Evolutionary conservation across 2,888 invertebrate species (phyloP).

Genomic region (Lobophora halterata): DNA sequence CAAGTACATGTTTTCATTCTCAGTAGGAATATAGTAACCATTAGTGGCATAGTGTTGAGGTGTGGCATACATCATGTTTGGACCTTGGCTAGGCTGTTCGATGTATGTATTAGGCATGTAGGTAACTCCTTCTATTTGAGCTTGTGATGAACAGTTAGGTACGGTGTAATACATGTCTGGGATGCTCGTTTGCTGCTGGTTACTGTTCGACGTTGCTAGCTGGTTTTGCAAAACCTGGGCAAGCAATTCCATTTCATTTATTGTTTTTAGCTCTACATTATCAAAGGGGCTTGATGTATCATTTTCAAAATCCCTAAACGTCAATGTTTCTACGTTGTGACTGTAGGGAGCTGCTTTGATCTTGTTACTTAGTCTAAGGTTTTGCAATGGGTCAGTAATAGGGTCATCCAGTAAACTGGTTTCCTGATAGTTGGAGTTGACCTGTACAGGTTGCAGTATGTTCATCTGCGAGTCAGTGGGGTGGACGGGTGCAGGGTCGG

Average conservation of each 20-base stretch:
- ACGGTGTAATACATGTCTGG: conserved; percentile 50
- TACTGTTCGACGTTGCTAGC: conserved; percentile 50
- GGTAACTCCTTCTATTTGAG: conserved; percentile 56
- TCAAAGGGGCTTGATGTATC: conserved; percentile 96
- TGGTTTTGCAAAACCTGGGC: conserved; percentile 86
- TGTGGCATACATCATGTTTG: conserved; percentile 58
- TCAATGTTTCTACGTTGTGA: conserved; percentile 66
- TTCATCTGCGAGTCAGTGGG: conserved; percentile 53
- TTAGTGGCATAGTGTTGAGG: conserved; percentile 61
- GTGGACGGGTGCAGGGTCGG: too few species aligned
- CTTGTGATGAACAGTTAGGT: conserved; percentile 61
- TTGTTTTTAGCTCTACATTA: conserved; percentile 94
- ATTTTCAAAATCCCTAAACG: conserved; percentile 92
- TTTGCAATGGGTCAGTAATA: conserved; percentile 58
- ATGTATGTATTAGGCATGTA: conserved; percentile 66
- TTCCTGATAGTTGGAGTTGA: conserved; percentile 57
- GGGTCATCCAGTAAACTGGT: conserved; percentile 69
- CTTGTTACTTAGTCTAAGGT: conserved; percentile 58
- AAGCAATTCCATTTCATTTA: conserved; percentile 94
- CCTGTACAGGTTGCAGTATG: conserved; percentile 71
- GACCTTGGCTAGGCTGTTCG: conserved; percentile 58
- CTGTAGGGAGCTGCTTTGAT: conserved; percentile 55
- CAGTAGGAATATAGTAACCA: conserved; percentile 61
- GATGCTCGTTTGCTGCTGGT: conserved; percentile 42
- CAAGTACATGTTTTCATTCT: conserved; percentile 59